Percentiles rank a stretch among this genome's conserved stretches.
Conservation (phyloP, 35 echinoderm and acorn worm genomes). For the Anneissia japonica region DNA sequence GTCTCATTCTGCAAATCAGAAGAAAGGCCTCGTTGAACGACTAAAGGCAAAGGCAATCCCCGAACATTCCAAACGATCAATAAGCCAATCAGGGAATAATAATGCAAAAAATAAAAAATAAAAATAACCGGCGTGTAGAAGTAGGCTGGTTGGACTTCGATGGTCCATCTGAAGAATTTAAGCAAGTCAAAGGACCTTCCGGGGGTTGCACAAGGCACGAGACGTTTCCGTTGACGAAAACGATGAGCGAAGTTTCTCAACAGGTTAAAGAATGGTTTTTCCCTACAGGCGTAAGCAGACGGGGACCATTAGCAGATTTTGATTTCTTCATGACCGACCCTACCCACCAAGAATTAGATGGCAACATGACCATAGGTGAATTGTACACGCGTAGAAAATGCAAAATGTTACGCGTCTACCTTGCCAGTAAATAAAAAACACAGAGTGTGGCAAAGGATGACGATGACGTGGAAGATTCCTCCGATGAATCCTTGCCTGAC, state of each 20-base stretch:
- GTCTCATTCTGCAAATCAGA: neutral
- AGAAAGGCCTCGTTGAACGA: neutral
- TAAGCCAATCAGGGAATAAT: constrained; percentile 8
- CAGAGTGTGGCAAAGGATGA: neutral
- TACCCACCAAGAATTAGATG: constrained; percentile 14
- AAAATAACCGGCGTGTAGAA: constrained; percentile 13
- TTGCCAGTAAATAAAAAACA: constrained; percentile 13
- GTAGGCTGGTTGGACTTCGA: constrained; percentile 32
- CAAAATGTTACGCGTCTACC: constrained; percentile 10
- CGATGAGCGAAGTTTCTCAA: neutral
- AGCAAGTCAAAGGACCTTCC: constrained; percentile 37
- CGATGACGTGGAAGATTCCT: no score
- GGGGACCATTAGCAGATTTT: constrained; percentile 26
- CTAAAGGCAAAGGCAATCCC: neutral
- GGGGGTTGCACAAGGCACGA: constrained; percentile 32
- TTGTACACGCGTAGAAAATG: constrained; percentile 12
- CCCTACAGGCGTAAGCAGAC: constrained; percentile 12
- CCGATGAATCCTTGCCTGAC: no score
- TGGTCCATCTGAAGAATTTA: neutral
- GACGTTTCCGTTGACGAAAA: neutral
- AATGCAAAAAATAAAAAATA: constrained; percentile 10
- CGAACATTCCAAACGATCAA: constrained; percentile 13
- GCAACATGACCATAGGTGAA: neutral
- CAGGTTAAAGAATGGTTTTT: constrained; percentile 30
- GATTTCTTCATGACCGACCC: constrained; percentile 19